Base-by-base conservation (phyloP, 2,888 invertebrate species). In the Athalia rosae region DNA sequence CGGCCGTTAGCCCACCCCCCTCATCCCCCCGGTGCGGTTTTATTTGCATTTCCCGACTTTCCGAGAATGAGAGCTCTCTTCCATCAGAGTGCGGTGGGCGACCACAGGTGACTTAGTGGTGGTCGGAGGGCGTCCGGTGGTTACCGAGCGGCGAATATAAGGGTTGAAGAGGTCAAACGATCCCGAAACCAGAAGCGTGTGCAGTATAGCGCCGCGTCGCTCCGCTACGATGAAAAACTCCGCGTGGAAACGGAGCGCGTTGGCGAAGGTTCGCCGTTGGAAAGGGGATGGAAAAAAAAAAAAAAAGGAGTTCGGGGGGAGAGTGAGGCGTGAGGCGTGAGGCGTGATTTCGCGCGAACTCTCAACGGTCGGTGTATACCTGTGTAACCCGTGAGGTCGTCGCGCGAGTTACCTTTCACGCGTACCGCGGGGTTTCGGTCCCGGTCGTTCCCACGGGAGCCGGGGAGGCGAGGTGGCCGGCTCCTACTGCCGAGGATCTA, bases 401-500 rank as follows among this genome's bases (percentile, higher is more conserved):
- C 28, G 28, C 28, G 28, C 28, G 28, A 28, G 28, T 28, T 28
- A 28, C 28, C 13, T 48, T 47, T 9, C 15, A 53, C 13, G 53
- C n/a, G 9, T 13, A 13, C 41, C 15, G 41, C 15, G n/a, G 45
- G 43, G n/a, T 13, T 28, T 53, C 47, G 6, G 28, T 58, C n/a
- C 43, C 63, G 66, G 74, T 47, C 48, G 69, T 63, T 83, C 85
- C 82, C 85, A 64, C 56, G 84, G 79, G 85, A 85, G 81, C 83
- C 82, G 79, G 81, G 81, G 81, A 78, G 81, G 83, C 81, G 82
- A 79, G 84, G 81, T 81, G 79, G 79, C 82, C 82, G 53, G 67
- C 50, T 67, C 83, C 82, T 82, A 81, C 81, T 77, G 79, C 81
- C 80, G 81, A 81, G 84, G 84, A 86, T 86, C 86, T 84, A 86